phyloP scores from a whole-genome alignment of 2,113 vertebrate species.

The Embiotoca jacksoni region DNA sequence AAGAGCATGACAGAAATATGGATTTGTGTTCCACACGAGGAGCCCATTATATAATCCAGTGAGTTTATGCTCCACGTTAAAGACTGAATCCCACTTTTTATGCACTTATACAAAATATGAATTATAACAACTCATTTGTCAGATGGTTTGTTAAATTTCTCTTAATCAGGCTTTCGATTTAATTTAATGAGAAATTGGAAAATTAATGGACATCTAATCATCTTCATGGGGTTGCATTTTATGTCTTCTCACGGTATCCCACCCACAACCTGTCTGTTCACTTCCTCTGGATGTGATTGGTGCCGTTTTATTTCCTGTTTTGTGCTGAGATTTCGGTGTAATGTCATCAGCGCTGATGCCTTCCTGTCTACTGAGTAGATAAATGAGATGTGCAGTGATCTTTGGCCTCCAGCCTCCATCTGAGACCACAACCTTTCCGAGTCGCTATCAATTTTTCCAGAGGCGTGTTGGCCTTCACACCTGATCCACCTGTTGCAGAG shows the following conservation, averaged over 20 bases:
- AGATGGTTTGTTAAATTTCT: too few relatives aligned
- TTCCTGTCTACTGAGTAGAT: conserved; percentile 75
- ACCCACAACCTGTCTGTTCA: conserved; percentile 6
- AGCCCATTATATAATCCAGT: background rate
- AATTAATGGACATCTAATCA: background rate
- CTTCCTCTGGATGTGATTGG: conserved; percentile 19
- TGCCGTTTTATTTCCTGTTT: conserved; percentile 56
- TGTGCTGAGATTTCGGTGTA: conserved; percentile 53
- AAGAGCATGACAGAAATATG: conserved; percentile 10
- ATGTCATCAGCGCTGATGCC: conserved; percentile 63
- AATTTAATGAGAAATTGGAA: too few relatives aligned
- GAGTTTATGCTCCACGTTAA: background rate
- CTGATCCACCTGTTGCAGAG: conserved; percentile 66
- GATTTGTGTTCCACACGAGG: background rate
- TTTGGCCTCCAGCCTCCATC: conserved; percentile 71
- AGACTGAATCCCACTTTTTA: background rate
- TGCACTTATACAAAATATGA: too few relatives aligned
- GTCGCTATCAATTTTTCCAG: conserved; percentile 58
- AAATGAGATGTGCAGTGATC: conserved; percentile 80
- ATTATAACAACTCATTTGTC: too few relatives aligned
- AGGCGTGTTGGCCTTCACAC: conserved; percentile 47
- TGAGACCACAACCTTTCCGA: conserved; percentile 62
- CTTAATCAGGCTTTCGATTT: too few relatives aligned
- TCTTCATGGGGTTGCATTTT: conserved; percentile 10
- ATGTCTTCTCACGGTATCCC: background rate